Percentiles rank a stretch among this genome's conserved stretches.
These are phyloP conservation scores for Chinchilla lanigera DNA, from an alignment of 2,113 vertebrate species.

Conservation along the genomic window DNA sequence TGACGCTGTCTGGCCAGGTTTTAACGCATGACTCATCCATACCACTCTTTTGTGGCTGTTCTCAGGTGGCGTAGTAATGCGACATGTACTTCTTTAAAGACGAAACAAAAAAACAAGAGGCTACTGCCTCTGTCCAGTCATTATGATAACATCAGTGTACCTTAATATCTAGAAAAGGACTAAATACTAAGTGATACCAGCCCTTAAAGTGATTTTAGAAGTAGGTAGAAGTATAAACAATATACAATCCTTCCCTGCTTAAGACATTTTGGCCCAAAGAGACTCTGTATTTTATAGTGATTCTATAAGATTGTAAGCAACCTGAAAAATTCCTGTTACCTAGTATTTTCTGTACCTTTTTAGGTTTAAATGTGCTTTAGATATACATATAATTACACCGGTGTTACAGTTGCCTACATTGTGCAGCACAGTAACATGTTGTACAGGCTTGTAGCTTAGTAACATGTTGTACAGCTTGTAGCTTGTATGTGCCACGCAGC, in stretches of 20 bases:
- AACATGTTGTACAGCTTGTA: too few species aligned
- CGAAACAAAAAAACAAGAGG: not conserved
- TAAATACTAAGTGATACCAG: not conserved
- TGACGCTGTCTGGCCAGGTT: not conserved
- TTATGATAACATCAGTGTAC: not conserved
- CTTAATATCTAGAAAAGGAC: slow-evolving; percentile 27
- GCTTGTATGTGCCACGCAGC: not conserved
- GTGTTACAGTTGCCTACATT: not conserved
- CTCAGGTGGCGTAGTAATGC: not conserved
- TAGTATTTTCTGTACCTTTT: not conserved
- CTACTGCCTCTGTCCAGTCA: not conserved
- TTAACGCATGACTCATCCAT: not conserved
- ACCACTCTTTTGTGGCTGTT: not conserved
- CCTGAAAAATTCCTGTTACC: not conserved
- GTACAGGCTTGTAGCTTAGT: not conserved
- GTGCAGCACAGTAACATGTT: not conserved
- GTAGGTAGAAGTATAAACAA: not conserved
- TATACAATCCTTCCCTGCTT: not conserved
- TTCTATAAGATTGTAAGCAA: not conserved
- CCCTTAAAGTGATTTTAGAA: not conserved
- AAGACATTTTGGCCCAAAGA: not conserved
- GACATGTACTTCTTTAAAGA: slow-evolving; percentile 39
- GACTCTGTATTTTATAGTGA: not conserved
- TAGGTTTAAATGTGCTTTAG: not conserved
- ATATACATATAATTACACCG: not conserved